These are phyloP conservation scores for Melipona beecheii DNA, from an alignment of 2,888 invertebrate genomes.

Conservation along the genomic window DNA sequence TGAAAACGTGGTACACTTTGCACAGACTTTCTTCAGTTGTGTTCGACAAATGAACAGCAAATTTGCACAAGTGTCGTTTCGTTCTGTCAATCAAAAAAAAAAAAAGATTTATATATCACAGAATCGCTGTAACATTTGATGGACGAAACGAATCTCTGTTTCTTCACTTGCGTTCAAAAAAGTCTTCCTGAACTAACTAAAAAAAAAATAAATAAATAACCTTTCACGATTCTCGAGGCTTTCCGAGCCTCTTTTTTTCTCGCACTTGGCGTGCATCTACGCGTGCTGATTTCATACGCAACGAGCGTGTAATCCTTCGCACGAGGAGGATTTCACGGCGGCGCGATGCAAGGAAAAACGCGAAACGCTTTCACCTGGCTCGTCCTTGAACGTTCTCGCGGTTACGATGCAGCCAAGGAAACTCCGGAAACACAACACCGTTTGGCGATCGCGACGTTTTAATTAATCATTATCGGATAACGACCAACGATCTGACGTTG, in stretches of 20 bases:
- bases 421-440: slow-evolving; percentile 48
- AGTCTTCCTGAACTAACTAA: no score
- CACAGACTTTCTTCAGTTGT: no score
- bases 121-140: no score
- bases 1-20: no score
- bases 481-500: slow-evolving; percentile 39
- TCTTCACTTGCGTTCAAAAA: no score
- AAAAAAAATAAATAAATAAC: no score
- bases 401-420: slow-evolving; percentile 21
- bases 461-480: slow-evolving; percentile 57
- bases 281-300: slow-evolving; percentile 8
- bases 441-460: slow-evolving; percentile 38
- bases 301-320: slow-evolving; percentile 11
- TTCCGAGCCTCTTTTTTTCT: neutral
- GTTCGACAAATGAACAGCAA: no score
- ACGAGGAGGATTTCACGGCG: neutral
- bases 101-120: no score
- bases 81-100: no score
- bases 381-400: slow-evolving; percentile 32
- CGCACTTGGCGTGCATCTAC: neutral
- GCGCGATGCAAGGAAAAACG: slow-evolving; percentile 14
- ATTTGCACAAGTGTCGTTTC: no score
- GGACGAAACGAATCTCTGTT: no score
- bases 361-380: slow-evolving; percentile 30
- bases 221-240: neutral